phyloP scores from a whole-genome alignment of 2,797 vertebrate genomes.

The Hippopotamyrus pictus region DNA sequence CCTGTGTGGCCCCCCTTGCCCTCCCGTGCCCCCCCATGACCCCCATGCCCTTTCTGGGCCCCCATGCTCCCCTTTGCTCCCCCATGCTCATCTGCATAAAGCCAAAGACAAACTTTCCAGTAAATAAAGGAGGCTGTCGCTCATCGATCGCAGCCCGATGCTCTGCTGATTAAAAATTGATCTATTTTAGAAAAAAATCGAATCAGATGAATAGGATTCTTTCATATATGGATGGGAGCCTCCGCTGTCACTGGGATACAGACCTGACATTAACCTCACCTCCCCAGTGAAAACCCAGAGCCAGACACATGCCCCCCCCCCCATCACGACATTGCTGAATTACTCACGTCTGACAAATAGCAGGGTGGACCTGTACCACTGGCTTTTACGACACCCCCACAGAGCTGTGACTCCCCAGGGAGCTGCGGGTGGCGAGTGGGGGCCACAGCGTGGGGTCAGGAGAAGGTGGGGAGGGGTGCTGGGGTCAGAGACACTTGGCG shows the following conservation, averaged over 20 bases:
- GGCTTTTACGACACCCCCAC: constrained; percentile 75
- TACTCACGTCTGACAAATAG: constrained; percentile 83
- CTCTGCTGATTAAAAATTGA: constrained; percentile 99
- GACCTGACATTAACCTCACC: constrained; percentile 98
- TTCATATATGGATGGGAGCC: constrained; percentile 86
- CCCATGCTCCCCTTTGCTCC: too few species aligned
- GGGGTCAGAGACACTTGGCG: not conserved
- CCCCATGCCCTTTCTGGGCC: too few species aligned
- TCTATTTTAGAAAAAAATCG: constrained; percentile 97
- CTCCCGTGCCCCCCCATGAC: too few species aligned
- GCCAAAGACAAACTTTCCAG: constrained; percentile 84
- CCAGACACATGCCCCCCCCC: constrained; percentile 41
- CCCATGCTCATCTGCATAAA: constrained; percentile 64
- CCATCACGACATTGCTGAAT: constrained; percentile 69
- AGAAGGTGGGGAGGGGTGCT: not conserved
- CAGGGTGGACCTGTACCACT: constrained; percentile 66
- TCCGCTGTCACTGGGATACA: constrained; percentile 87
- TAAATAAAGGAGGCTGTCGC: constrained; percentile 91
- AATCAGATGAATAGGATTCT: constrained; percentile 99
- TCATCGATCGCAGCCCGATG: constrained; percentile 98
- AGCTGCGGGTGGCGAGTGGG: not conserved
- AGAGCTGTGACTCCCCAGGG: constrained; percentile 23
- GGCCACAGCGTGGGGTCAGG: not conserved
- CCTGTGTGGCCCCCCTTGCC: not conserved
- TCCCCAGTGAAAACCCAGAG: constrained; percentile 44